Percentiles rank a stretch among this genome's conserved stretches.
Evolutionary conservation across 2,113 vertebrate species (phyloP).

Genomic region (Seriola aureovittata): DNA sequence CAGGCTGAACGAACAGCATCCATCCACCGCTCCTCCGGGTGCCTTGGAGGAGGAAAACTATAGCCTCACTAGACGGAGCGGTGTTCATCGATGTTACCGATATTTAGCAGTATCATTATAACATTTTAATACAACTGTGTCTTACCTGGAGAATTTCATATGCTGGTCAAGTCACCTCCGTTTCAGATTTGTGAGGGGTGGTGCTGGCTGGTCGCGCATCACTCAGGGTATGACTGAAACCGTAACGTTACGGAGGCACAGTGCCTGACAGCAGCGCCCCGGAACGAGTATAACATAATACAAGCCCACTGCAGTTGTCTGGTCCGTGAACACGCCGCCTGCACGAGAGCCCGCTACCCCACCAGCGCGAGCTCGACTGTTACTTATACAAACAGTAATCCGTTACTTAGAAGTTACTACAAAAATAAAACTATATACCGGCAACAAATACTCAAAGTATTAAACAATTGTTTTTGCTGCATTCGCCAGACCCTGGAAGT

Average conservation of each 20-base stretch:
- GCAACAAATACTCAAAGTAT: background rate
- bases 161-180: constrained; percentile 61
- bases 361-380: background rate
- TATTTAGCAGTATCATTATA: background rate
- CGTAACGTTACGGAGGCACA: constrained; percentile 38
- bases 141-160: constrained; percentile 69
- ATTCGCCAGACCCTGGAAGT: background rate
- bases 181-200: constrained; percentile 15
- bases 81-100: background rate
- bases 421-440: background rate
- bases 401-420: background rate
- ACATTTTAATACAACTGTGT: background rate
- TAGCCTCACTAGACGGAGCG: background rate
- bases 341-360: constrained; percentile 49
- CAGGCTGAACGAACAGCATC: constrained; percentile 63
- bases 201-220: constrained; percentile 66
- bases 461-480: background rate
- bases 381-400: background rate
- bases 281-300: constrained; percentile 69
- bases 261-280: constrained; percentile 62
- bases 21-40: constrained; percentile 37
- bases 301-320: constrained; percentile 76
- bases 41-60: constrained; percentile 16
- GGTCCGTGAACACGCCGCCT: constrained; percentile 16
- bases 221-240: constrained; percentile 54